phyloP scores from a whole-genome alignment of 2,797 vertebrate species.

The Lagodon rhomboides region DNA sequence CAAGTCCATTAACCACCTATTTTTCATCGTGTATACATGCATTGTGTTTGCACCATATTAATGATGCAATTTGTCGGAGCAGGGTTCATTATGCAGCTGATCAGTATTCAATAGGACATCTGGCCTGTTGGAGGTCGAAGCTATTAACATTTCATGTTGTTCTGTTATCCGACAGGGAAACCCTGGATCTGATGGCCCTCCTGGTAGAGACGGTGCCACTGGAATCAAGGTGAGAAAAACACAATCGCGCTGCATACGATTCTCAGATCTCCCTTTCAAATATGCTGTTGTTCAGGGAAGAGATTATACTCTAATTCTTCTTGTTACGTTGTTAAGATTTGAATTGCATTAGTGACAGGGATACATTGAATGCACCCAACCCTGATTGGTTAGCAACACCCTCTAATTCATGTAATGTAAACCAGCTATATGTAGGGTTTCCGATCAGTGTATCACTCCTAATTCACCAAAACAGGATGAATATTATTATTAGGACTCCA shows the following conservation, averaged over 20 bases:
- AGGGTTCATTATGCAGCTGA: constrained; percentile 52
- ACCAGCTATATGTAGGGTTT: neutral
- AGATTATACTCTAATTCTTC: neutral
- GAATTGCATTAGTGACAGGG: neutral
- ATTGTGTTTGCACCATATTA: constrained; percentile 24
- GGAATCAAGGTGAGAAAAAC: constrained; percentile 91
- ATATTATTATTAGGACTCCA: neutral
- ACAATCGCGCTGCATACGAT: neutral
- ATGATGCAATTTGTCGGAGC: constrained; percentile 8
- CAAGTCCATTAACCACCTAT: no score
- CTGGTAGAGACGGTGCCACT: constrained; percentile 93
- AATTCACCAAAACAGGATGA: neutral
- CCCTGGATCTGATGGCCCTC: constrained; percentile 94
- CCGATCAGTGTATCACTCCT: neutral
- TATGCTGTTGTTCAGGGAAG: neutral
- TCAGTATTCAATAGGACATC: constrained; percentile 62
- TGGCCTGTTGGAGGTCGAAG: constrained; percentile 47
- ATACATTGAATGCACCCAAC: neutral
- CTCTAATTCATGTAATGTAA: neutral
- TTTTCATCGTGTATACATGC: constrained; percentile 38
- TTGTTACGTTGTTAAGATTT: neutral
- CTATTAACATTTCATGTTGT: constrained; percentile 44
- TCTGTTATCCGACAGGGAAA: constrained; percentile 86
- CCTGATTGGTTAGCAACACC: neutral
- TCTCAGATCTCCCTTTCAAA: neutral